These are phyloP conservation scores for Parus major DNA, from an alignment of 2,113 vertebrate species.

Conservation along the genomic window DNA sequence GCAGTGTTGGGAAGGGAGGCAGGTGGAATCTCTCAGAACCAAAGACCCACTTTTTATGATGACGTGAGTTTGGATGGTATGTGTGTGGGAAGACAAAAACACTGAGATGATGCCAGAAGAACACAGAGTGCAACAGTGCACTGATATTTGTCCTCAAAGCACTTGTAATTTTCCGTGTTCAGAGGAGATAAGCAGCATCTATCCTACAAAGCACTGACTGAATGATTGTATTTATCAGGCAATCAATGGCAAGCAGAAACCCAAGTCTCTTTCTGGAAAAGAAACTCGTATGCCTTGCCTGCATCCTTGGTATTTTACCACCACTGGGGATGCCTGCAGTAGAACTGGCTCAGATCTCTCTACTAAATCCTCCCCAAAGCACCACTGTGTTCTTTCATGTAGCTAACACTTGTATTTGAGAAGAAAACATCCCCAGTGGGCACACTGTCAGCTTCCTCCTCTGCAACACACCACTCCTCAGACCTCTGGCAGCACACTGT, in stretches of 20 bases:
- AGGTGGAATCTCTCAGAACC: conserved; percentile 51
- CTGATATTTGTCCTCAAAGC: neutral
- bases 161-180: neutral
- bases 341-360: neutral
- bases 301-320: neutral
- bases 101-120: neutral
- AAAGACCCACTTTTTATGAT: neutral
- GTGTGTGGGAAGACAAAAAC: neutral
- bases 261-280: neutral
- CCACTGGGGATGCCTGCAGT: neutral
- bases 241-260: neutral
- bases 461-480: neutral
- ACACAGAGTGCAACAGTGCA: neutral
- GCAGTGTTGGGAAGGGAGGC: neutral
- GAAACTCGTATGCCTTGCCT: accelerated
- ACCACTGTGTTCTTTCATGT: neutral
- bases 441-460: neutral
- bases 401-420: neutral
- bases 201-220: neutral
- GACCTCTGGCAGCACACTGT: neutral
- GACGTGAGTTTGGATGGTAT: neutral
- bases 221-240: neutral
- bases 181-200: neutral
- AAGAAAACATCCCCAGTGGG: conserved; percentile 16
- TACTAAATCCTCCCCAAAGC: neutral